Evolutionary conservation across 2,888 invertebrate genomes (phyloP), one percentile per base, ranked within the genome.

Genomic region (Tetranychus truncatus): DNA sequence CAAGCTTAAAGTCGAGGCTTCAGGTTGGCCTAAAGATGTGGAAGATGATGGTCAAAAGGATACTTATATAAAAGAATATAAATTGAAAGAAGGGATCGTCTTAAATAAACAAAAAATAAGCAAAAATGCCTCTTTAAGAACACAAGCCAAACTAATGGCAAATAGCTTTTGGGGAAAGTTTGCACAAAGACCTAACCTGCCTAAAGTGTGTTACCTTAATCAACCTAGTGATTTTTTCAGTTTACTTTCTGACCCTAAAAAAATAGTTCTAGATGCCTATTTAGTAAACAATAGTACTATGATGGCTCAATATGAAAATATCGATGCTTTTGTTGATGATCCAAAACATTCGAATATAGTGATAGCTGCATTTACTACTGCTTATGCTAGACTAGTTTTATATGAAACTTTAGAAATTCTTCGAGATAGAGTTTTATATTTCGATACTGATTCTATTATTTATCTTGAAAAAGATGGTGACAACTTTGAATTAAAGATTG

Each of bases 391-490:
- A 6, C 74, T 82, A 1, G 80, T 81, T 76, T 76, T 83, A 1
- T 82, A 81, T 75, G 73, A 75, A 5, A 80, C 81, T 44, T 75
- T 83, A 5, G 79, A 82, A 9, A 75, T 75, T 21, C 76, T 83
- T 7, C 80, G 77, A 5, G 73, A 78, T 46, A 72, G 81, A 11
- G 80, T 80, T 11, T 74, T 83, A 9, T 82, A 83, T 77, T 81
- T 77, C 72, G 82, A 83, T 73, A 83, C 83, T 0, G 82, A 82
- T 76, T 80, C 80, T 1, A 79, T 82, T 5, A 80, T 83, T 46
- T 82, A 79, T 74, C 76, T 78, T 11, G 72, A 72, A 1, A 55
- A 67, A 45, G 24, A 8, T 15, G 77, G 44, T 24, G 77, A 74
- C 1, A 5, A 55, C 6, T 55, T 11, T 55, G 0, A 55, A 0